Conservation (phyloP, 2,113 vertebrate genomes). For the Fulica atra region DNA sequence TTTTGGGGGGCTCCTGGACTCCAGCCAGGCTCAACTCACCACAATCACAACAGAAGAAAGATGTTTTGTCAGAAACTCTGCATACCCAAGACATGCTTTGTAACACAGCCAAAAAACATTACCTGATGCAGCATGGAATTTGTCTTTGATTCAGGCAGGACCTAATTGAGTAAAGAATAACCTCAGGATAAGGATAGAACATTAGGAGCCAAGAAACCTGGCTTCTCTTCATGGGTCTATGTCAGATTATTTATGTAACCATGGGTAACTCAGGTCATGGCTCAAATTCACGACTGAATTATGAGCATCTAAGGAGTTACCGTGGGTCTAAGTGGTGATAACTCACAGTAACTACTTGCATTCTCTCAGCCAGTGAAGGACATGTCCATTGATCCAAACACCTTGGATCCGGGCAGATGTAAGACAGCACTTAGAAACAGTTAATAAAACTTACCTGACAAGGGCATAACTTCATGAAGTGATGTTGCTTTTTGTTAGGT, state of each 20-base stretch:
- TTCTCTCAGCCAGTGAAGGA: neutral
- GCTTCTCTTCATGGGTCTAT: neutral
- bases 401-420: neutral
- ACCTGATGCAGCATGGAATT: neutral
- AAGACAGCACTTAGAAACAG: neutral
- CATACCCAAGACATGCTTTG: neutral
- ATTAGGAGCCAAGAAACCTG: neutral
- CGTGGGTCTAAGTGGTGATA: neutral
- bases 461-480: neutral
- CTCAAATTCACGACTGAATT: neutral
- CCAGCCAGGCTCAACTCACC: too few relatives aligned
- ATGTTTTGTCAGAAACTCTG: neutral
- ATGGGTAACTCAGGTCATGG: neutral
- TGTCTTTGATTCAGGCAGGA: neutral
- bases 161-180: neutral
- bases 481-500: neutral
- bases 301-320: neutral
- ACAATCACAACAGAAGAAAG: neutral
- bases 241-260: neutral
- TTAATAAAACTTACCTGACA: neutral
- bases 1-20: too few relatives aligned
- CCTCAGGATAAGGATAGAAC: neutral
- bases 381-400: neutral
- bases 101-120: neutral
- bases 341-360: neutral